Evolutionary conservation across 2,113 vertebrate species (phyloP), one percentile per base, ranked within the genome.

Genomic region (Apistogramma diplotaenia): DNA sequence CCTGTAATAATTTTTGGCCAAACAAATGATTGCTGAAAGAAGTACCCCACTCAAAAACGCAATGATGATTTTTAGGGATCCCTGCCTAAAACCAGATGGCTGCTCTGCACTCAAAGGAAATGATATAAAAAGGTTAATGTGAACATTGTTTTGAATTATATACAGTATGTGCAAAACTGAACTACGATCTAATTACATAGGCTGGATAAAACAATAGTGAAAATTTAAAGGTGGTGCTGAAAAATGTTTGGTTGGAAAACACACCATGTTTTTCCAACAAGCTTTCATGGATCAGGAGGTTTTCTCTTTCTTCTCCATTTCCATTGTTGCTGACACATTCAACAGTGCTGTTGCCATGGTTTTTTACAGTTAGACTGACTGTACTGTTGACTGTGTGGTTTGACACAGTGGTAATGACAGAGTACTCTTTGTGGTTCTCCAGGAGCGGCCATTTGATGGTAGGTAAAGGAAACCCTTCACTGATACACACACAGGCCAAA

Each of bases 401-500:
- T 21, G 51, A 83, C 16, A 89, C 86, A 0, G 1, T 53, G 3
- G 74, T 90, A 3, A 15, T 76, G 6, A 85, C 3, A 16, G 43
- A 46, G 58, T 60, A 60, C 58, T 60, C 31, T 7, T 10, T 35
- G 58, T 60, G 31, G 19, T 77, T 27, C 16, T 2, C 11, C 77
- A 92, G 25, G 51, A 83, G 65, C 1, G 79, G 87, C 92, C 92
- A 93, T 31, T 2, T 61, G 16, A 93, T 81, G 57, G 74, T 15
- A 51, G 92, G 91, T 31, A 88, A 31, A 43, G 88, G 89, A 61
- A 80, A 11, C 5, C 90, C 92, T 27, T 76, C 33, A 40, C 72
- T 86, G 33, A 90, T 9, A 13, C 91, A 93, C 75, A 79, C 21
- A 62, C 93, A 93, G 21, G 76, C 93, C 89, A 91, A 56, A n/a